These are phyloP conservation scores for Panopea generosa DNA, from an alignment of 2,888 invertebrate species.

Conservation along the genomic window DNA sequence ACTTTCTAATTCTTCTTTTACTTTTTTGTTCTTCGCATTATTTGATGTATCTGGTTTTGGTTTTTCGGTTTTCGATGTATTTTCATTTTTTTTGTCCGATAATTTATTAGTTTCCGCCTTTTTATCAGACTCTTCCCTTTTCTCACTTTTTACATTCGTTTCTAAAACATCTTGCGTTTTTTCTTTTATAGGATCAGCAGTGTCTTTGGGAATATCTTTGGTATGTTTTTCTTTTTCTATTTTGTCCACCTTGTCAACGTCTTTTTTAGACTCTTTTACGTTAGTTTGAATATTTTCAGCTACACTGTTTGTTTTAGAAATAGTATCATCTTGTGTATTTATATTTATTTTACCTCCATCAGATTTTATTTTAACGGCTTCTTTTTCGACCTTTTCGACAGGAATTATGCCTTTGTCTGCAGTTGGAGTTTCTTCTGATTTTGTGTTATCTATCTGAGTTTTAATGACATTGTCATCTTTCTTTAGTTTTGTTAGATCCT, in stretches of 20 bases:
- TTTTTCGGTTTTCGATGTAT: not conserved
- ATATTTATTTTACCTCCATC: too few species aligned
- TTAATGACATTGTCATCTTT: constrained; percentile 12
- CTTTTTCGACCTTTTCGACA: too few species aligned
- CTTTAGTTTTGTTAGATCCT: not conserved
- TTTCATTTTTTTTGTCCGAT: constrained; percentile 17
- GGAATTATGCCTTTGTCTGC: too few species aligned
- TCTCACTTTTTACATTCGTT: not conserved
- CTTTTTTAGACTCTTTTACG: not conserved
- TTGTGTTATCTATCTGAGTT: constrained; percentile 4
- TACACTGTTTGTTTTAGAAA: not conserved
- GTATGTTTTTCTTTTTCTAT: not conserved
- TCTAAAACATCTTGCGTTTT: too few species aligned
- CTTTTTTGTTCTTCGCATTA: not conserved
- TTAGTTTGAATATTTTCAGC: not conserved
- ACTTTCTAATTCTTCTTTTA: constrained; percentile 1
- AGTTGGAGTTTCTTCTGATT: not conserved
- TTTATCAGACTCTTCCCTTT: constrained; percentile 6
- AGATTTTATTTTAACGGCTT: too few species aligned
- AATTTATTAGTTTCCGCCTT: not conserved
- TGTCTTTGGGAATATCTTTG: not conserved
- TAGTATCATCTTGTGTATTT: too few species aligned
- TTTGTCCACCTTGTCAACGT: too few species aligned
- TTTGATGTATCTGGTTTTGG: constrained; percentile 3
- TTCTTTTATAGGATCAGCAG: not conserved